A percentile compares a stretch with the other conserved stretches of the same genome.
These are phyloP conservation scores for Trachythela sp. DNA, from an alignment of 64 coral and sea anemone species.

Conservation along the genomic window DNA sequence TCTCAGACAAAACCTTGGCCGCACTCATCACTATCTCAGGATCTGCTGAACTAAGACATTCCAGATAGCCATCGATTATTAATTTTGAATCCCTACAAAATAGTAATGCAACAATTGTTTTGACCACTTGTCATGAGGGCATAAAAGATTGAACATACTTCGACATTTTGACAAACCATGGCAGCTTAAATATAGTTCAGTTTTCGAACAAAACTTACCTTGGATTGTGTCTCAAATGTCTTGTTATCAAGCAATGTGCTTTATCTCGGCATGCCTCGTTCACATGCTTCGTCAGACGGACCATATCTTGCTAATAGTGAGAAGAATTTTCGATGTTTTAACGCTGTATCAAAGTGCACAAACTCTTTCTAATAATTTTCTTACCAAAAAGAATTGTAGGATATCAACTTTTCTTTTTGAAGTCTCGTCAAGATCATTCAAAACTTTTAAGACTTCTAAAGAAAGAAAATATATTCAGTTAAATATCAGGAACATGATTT, in stretches of 20 bases:
- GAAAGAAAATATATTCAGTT: neutral
- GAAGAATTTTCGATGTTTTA: neutral
- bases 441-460: constrained; percentile 63
- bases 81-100: constrained; percentile 55
- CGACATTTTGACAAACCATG: neutral
- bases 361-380: neutral
- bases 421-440: constrained; percentile 82
- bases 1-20: constrained; percentile 79
- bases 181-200: neutral
- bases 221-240: constrained; percentile 77
- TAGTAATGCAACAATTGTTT: neutral
- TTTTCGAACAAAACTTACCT: constrained; percentile 35
- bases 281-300: constrained; percentile 53
- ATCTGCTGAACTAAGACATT: constrained; percentile 61
- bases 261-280: constrained; percentile 56
- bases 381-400: constrained; percentile 74
- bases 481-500: neutral
- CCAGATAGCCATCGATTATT: constrained; percentile 74
- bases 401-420: constrained; percentile 95
- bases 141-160: neutral
- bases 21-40: constrained; percentile 64
- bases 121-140: neutral
- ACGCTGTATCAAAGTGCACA: neutral
- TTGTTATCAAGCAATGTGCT: constrained; percentile 64
- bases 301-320: constrained; percentile 54